Evolutionary conservation across 1,140 invertebrate species (phyloP).

Genomic region (Hestina assimilis): DNA sequence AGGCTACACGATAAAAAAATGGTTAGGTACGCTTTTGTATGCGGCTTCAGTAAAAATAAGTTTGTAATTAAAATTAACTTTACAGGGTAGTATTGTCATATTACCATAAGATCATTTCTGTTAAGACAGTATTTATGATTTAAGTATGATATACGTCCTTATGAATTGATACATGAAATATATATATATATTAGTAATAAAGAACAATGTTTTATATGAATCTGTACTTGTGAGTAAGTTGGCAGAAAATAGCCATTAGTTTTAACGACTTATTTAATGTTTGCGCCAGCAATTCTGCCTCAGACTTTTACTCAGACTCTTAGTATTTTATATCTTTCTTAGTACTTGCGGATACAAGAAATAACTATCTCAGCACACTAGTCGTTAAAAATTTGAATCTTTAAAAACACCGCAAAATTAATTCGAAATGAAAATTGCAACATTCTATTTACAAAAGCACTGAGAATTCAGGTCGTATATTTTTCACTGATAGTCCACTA

Average conservation of each 20-base stretch:
- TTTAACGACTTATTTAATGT: slow-evolving; percentile 11
- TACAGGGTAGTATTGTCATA: too few relatives aligned
- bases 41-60: slow-evolving; percentile 3
- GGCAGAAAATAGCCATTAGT: slow-evolving; percentile 10
- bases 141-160: too few relatives aligned
- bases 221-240: slow-evolving; percentile 5
- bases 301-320: background rate
- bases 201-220: background rate
- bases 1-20: slow-evolving; percentile 15
- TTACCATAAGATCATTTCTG: too few relatives aligned
- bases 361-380: background rate
- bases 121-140: too few relatives aligned
- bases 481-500: background rate
- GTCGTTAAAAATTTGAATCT: background rate
- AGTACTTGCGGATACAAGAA: background rate
- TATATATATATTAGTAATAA: background rate
- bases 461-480: background rate
- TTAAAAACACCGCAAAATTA: too few relatives aligned
- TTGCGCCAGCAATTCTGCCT: background rate
- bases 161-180: too few relatives aligned
- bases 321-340: slow-evolving; percentile 1
- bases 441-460: background rate
- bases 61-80: too few relatives aligned
- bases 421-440: background rate
- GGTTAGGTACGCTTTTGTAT: too few relatives aligned